Percentiles rank a stretch among this genome's conserved stretches.
These are phyloP conservation scores for Equus quagga DNA, from an alignment of 2,113 vertebrate species.

Conservation along the genomic window DNA sequence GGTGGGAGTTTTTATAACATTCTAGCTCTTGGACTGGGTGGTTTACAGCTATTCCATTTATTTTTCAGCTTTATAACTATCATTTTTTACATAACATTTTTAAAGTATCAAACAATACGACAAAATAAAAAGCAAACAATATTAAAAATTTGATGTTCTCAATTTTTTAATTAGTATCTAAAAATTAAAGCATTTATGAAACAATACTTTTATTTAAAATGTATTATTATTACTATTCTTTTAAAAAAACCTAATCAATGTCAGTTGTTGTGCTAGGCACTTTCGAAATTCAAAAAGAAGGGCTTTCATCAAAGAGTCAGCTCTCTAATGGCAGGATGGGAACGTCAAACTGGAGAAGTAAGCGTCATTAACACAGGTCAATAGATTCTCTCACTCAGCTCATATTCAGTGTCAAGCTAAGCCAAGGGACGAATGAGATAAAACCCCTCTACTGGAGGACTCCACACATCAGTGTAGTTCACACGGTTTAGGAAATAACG, in stretches of 20 bases:
- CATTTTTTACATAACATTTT: background rate
- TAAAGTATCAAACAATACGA: background rate
- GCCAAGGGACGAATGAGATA: background rate
- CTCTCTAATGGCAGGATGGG: background rate
- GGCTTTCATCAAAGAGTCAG: background rate
- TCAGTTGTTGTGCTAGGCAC: background rate
- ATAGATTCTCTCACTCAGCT: background rate
- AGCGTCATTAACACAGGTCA: accelerated
- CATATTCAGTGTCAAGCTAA: background rate
- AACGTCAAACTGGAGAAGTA: background rate
- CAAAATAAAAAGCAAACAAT: background rate
- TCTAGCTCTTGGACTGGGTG: background rate
- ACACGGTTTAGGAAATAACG: background rate
- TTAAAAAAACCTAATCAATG: background rate
- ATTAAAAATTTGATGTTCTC: background rate
- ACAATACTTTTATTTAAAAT: background rate
- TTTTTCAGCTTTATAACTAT: background rate
- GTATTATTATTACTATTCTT: background rate
- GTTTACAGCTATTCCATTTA: background rate
- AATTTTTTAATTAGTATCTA: background rate
- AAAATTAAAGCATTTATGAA: background rate
- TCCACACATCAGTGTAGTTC: background rate
- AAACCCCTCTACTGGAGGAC: background rate
- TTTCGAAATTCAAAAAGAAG: background rate
- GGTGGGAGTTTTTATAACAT: background rate